A percentile compares a stretch with the other conserved stretches of the same genome.
Conservation (phyloP, 1,140 invertebrate genomes). For the Galleria mellonella region DNA sequence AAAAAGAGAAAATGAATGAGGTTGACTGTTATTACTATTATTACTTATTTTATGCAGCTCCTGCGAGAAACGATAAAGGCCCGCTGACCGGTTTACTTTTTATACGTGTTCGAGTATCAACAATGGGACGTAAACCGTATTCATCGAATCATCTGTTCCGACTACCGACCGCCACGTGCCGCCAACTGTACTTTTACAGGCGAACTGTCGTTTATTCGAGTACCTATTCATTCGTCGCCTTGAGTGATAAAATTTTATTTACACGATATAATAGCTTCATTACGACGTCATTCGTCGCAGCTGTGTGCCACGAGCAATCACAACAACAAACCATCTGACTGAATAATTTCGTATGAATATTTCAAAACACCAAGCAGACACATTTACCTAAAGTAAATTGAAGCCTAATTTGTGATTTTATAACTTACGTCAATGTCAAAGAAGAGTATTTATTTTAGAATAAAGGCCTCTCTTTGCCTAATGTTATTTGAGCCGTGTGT, state of each 20-base stretch:
- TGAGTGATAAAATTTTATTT: slow-evolving; percentile 2
- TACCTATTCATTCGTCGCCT: neutral
- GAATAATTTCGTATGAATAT: too few species aligned
- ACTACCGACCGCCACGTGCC: slow-evolving; percentile 33
- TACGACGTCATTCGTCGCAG: neutral
- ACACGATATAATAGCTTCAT: neutral
- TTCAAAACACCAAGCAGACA: too few species aligned
- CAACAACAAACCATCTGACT: too few species aligned
- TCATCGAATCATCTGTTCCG: slow-evolving; percentile 56
- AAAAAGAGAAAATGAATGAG: slow-evolving; percentile 66
- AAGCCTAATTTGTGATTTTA: too few species aligned
- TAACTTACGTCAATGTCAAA: too few species aligned
- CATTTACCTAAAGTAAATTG: too few species aligned
- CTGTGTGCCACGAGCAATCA: too few species aligned
- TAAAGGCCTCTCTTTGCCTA: too few species aligned
- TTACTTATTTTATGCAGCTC: slow-evolving; percentile 57
- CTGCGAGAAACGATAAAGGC: slow-evolving; percentile 60
- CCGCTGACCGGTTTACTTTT: slow-evolving; percentile 68
- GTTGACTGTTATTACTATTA: slow-evolving; percentile 69
- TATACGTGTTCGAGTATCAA: slow-evolving; percentile 57
- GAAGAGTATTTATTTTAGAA: too few species aligned
- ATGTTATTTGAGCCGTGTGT: too few species aligned
- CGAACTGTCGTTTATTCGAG: neutral
- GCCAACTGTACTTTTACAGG: slow-evolving; percentile 9
- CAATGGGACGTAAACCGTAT: slow-evolving; percentile 67